phyloP scores from a whole-genome alignment of 1,140 invertebrate species.

The Musca domestica region DNA sequence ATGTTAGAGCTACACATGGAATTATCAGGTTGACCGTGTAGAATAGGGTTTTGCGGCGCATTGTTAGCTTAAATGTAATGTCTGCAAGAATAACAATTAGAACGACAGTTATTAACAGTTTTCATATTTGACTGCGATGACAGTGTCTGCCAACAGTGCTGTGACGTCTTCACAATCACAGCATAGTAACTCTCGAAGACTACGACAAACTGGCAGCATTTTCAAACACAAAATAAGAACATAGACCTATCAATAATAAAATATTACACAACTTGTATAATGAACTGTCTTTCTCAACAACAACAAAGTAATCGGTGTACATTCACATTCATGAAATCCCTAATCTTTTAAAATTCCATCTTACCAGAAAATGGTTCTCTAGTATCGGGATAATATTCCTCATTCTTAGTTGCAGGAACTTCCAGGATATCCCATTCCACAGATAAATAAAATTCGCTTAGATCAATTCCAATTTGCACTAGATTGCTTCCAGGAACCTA shows the following conservation, averaged over 20 bases:
- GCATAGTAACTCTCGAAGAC: neutral
- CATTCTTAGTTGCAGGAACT: slow-evolving; percentile 82
- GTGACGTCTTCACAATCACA: no score
- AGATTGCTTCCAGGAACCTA: slow-evolving; percentile 70
- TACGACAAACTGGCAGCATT: no score
- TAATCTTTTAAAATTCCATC: no score
- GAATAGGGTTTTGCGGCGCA: slow-evolving; percentile 87
- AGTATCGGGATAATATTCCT: slow-evolving; percentile 89
- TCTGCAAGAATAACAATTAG: slow-evolving; percentile 62
- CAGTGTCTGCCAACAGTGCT: no score
- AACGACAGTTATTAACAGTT: no score
- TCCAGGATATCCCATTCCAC: slow-evolving; percentile 95
- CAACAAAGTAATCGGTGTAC: no score
- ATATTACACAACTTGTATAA: neutral
- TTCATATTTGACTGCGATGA: no score
- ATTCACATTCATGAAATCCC: no score
- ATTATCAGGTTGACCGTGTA: slow-evolving; percentile 91
- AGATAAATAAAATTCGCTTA: slow-evolving; percentile 87
- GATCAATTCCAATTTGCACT: slow-evolving; percentile 80
- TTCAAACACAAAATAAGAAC: neutral
- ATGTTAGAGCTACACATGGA: slow-evolving; percentile 87
- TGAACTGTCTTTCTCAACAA: neutral
- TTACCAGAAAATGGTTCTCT: slow-evolving; percentile 77
- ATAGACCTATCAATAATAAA: neutral
- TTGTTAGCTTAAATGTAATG: slow-evolving; percentile 94